Conservation (phyloP, 2,797 vertebrate genomes). For the Microctenopoma steveboyesi region DNA sequence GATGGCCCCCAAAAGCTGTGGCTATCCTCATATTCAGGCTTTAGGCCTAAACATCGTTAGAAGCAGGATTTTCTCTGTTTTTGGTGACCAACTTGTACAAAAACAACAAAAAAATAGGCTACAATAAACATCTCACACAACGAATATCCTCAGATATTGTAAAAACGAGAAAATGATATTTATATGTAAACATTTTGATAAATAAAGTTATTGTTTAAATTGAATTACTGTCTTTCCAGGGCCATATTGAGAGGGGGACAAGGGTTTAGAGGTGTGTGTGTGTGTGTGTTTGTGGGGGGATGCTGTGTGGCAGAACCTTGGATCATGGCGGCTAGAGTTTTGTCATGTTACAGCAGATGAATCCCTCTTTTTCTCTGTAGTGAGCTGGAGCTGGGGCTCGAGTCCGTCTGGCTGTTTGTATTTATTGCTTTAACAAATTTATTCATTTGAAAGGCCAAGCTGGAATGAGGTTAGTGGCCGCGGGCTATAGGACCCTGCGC, state of each 20-base stretch:
- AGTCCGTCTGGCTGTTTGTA: conserved; percentile 88
- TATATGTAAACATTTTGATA: conserved; percentile 99
- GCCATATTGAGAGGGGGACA: background rate
- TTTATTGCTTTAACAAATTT: conserved; percentile 99
- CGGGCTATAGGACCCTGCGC: conserved; percentile 92
- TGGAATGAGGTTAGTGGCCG: conserved; percentile 91
- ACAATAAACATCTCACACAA: conserved; percentile 76
- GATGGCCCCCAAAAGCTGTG: conserved; percentile 75
- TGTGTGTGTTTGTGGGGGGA: background rate
- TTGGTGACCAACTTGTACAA: conserved; percentile 67
- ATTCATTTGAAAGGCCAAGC: conserved; percentile 90
- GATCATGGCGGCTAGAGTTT: conserved; percentile 66
- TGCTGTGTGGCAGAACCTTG: conserved; percentile 47
- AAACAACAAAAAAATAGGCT: conserved; percentile 14
- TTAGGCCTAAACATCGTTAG: conserved; percentile 57
- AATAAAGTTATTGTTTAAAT: conserved; percentile 95
- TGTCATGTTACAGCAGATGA: conserved; percentile 71
- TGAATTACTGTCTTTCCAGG: conserved; percentile 60
- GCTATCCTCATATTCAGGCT: conserved; percentile 64
- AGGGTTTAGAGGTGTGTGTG: too few species aligned
- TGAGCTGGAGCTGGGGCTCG: conserved; percentile 67
- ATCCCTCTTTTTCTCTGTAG: conserved; percentile 71
- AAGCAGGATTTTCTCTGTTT: conserved; percentile 56
- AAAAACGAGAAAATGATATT: conserved; percentile 93
- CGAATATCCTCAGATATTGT: conserved; percentile 90